Evolutionary conservation across 2,113 vertebrate species (phyloP).

Genomic region (Smithornis capensis): DNA sequence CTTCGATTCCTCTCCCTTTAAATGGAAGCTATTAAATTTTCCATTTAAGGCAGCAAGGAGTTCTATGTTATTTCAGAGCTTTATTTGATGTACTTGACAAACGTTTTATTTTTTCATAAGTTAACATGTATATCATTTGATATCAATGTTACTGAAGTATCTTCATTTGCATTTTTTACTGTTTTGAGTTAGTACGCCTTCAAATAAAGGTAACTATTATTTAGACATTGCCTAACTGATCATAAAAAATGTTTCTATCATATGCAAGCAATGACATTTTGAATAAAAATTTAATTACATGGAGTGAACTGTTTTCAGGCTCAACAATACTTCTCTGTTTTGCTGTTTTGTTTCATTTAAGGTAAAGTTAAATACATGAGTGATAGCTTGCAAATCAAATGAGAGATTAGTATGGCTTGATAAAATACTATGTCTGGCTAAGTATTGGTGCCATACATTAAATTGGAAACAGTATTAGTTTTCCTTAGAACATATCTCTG

Average conservation of each 20-base stretch:
- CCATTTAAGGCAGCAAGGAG: not conserved
- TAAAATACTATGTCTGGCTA: not conserved
- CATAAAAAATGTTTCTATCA: conserved; percentile 8
- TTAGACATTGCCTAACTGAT: conserved; percentile 18
- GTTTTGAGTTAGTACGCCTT: not conserved
- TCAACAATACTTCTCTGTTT: not conserved
- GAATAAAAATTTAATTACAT: conserved; percentile 48
- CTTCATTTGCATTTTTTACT: conserved; percentile 15
- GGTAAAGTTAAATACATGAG: not conserved
- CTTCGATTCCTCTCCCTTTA: not conserved
- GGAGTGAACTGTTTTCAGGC: not conserved
- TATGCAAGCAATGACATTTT: not conserved
- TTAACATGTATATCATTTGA: conserved; percentile 10
- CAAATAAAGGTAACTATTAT: conserved; percentile 5
- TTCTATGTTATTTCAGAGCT: not conserved
- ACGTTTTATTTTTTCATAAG: not conserved
- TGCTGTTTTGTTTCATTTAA: conserved; percentile 10
- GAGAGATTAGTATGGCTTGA: not conserved
- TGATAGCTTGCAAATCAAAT: not conserved
- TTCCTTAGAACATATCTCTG: not conserved
- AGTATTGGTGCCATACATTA: not conserved
- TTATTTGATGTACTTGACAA: not conserved
- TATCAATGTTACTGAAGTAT: not conserved
- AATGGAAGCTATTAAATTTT: not conserved
- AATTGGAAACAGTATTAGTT: not conserved